phyloP scores from a whole-genome alignment of 2,797 vertebrate genomes.

The Carapus acus region DNA sequence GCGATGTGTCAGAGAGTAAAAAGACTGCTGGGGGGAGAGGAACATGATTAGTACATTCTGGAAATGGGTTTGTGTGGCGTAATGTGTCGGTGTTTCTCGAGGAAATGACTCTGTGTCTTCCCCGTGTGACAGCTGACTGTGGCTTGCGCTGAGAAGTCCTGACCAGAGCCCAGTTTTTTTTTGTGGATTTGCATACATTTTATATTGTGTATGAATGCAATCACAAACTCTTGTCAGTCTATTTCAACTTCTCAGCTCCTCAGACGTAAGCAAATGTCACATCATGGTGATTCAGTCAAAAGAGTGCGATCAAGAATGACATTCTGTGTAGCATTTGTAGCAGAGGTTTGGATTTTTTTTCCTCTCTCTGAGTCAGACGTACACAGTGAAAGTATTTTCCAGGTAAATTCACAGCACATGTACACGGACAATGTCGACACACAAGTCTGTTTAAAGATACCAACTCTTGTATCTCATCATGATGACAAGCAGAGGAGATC shows the following conservation, averaged over 20 bases:
- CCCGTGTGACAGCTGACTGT: not conserved
- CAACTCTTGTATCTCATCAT: not conserved
- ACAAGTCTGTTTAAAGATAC: not conserved
- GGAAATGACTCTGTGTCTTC: too few species aligned
- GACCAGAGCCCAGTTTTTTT: too few species aligned
- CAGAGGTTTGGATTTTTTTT: not conserved
- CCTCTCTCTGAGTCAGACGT: conserved; percentile 5
- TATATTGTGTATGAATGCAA: too few species aligned
- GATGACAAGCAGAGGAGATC: not conserved
- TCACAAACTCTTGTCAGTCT: too few species aligned
- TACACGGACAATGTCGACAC: not conserved
- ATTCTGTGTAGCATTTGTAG: conserved; percentile 20
- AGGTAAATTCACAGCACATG: conserved; percentile 12
- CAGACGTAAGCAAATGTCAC: too few species aligned
- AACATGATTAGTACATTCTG: not conserved
- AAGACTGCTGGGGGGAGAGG: conserved; percentile 2
- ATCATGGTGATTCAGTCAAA: too few species aligned
- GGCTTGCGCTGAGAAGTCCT: too few species aligned
- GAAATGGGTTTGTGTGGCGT: not conserved
- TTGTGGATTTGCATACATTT: too few species aligned
- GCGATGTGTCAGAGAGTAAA: conserved; percentile 6
- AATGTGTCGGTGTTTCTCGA: not conserved
- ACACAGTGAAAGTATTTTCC: conserved; percentile 12
- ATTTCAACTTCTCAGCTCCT: too few species aligned
- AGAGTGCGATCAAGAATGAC: too few species aligned